Evolutionary conservation across 2,797 vertebrate genomes (phyloP), one percentile per base, ranked within the genome.

Genomic region (Enteromius paludinosus): DNA sequence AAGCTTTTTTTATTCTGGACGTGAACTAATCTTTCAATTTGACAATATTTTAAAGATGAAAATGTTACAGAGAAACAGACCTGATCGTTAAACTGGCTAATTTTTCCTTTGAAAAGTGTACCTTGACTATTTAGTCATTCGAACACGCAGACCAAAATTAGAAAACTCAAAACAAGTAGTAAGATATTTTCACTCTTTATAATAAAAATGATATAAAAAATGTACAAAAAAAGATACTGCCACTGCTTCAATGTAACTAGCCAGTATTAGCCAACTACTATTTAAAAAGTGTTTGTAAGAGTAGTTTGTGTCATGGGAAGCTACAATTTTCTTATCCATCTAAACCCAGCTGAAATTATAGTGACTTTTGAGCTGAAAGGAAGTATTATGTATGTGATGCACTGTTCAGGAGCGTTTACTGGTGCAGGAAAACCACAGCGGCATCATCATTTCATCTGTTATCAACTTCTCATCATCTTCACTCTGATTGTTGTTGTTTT

Each of bases 401-500:
- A 70, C 9, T 71, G 71, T 49, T 72, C 25, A 7, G 70, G 28
- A 52, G 69, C 4, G 0, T 52, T 49, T 68, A 68, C 18, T 43
- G 3, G 17, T 41, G 74, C 69, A 65, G 11, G 64, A 68, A 35
- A 12, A 47, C 47, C 25, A 71, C 71, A 3, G 70, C 23, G 15
- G n/a, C 73, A 18, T 41, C 62, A 62, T 79, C 65, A 56, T 84
- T 76, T 68, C 43, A 17, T 52, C 49, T 14, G 18, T 33, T 15
- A 25, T 45, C 43, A 38, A 28, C 81, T 68, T 45, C 28, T 69
- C 76, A 66, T 74, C 25, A 62, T 69, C 45, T 71, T 65, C 71
- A 49, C 41, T 81, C 65, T 66, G 81, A 83, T 80, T 80, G 74
- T 20, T 74, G 84, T 78, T 79, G 75, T 82, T 73, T 83, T 68